Evolutionary conservation across 2,797 vertebrate species (phyloP).

Genomic region (Gymnopithys bicolor): DNA sequence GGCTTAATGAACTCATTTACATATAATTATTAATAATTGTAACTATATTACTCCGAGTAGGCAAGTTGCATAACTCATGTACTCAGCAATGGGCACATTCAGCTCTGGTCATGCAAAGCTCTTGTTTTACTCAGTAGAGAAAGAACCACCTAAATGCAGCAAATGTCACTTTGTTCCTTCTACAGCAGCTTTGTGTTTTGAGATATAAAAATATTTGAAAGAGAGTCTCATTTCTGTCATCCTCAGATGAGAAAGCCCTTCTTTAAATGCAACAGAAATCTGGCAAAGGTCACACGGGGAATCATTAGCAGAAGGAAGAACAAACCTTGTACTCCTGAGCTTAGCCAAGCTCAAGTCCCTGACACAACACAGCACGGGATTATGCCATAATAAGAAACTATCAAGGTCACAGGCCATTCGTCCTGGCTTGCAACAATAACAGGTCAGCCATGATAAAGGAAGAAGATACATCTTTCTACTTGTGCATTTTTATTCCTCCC

Average conservation of each 20-base stretch:
- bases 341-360: background rate
- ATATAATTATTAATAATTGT: background rate
- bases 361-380: background rate
- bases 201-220: background rate
- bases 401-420: background rate
- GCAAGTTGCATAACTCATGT: background rate
- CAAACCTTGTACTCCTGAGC: background rate
- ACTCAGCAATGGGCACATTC: background rate
- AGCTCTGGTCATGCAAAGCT: background rate
- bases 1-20: conserved; percentile 18
- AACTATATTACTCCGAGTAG: background rate
- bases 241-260: background rate
- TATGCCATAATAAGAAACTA: background rate
- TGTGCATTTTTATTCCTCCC: background rate
- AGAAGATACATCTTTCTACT: background rate
- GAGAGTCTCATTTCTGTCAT: background rate
- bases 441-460: background rate
- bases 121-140: background rate
- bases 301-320: background rate
- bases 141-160: background rate
- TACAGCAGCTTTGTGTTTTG: background rate
- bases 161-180: background rate
- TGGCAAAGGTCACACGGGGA: background rate
- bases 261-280: background rate
- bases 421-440: background rate